Evolutionary conservation across 2,113 vertebrate genomes (phyloP), one percentile per base, ranked within the genome.

Genomic region (Mesitornis unicolor): DNA sequence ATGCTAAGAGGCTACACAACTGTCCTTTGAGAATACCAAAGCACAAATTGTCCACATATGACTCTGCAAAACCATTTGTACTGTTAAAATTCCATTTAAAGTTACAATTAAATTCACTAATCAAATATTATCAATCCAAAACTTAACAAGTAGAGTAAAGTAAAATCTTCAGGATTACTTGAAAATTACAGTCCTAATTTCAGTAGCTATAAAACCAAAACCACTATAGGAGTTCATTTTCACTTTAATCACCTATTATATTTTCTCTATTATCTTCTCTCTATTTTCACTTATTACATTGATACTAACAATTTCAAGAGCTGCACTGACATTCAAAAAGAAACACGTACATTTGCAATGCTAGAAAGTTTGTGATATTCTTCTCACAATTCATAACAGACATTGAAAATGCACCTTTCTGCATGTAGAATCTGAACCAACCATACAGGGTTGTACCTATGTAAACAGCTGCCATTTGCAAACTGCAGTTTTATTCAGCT

Each of bases 41-140:
- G 47, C 5, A 35, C n/a, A 69, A 51, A 53, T 0, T 42, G n/a
- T 61, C 21, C 25, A 40, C 4, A 1, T 22, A 60, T 1, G 3
- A 56, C 36, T 54, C 71, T 4, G 56, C 25, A 68, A 77, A 75
- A 36, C n/a, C n/a, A 76, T 40, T 20, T 69, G 25, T 13, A 76
- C 19, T 57, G 10, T 33, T 65, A 31, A 43, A 71, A 7, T n/a
- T 59, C 38, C 16, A 53, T 22, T 68, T 71, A 31, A 61, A 89
- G 24, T 28, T 64, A 50, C n/a, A 35, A 63, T 6, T 61, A 56
- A 71, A 82, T 57, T 89, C n/a, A 82, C 18, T 65, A 45, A 53
- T 25, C 38, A 87, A 87, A 73, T 69, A 60, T 36, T 64, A 87
- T 61, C 22, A 82, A 40, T 6, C 10, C 48, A 43, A 81, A 89